Base-by-base conservation (phyloP, 2,113 vertebrate genomes). In the Zosterops pallidus region DNA sequence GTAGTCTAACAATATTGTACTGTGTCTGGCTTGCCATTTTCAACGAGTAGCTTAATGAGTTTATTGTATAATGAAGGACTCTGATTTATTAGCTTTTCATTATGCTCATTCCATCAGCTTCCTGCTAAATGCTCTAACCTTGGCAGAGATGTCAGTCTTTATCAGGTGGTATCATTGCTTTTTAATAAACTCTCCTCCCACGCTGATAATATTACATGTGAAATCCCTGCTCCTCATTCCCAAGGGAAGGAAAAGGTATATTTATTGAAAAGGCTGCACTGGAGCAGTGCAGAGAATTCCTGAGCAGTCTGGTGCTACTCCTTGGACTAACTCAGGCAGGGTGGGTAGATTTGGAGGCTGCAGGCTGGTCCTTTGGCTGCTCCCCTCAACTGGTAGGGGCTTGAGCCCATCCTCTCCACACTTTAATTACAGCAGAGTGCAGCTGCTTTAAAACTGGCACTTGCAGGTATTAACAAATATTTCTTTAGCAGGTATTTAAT, bases 81-180 rank as follows among this genome's bases (percentile, higher is more conserved):
- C 86, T 94, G 96, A 96, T 97, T 97, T 98, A 97, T 97, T 97
- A 96, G 95, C 89, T 97, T 95, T 97, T 96, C 94, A 92, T 97
- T 96, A 97, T 55, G 94, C 84, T 97, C 93, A 46, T 97, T 92
- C 96, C 85, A 86, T 96, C 97, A 86, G 93, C 97, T 96, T 94
- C 94, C 86, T 64, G 81, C 91, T 97, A 97, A 96, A 97, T 94
- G 94, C 83, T 94, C 14, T 95, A 94, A 97, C 94, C 96, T 96
- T 96, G 95, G 94, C 97, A 96, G 95, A 70, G 84, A 94, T 20
- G 31, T 80, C 95, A 86, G 90, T 94, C 96, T 94, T 95, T 94
- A 92, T 98, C 97, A 97, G 97, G 94, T 96, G 95, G 49, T 94
- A 94, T 83, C 96, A 96, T 95, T 96, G 97, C 97, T 97, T 97